Evolutionary conservation across 1,140 invertebrate genomes (phyloP), one percentile per base, ranked within the genome.

Genomic region (Ooceraea biroi): DNA sequence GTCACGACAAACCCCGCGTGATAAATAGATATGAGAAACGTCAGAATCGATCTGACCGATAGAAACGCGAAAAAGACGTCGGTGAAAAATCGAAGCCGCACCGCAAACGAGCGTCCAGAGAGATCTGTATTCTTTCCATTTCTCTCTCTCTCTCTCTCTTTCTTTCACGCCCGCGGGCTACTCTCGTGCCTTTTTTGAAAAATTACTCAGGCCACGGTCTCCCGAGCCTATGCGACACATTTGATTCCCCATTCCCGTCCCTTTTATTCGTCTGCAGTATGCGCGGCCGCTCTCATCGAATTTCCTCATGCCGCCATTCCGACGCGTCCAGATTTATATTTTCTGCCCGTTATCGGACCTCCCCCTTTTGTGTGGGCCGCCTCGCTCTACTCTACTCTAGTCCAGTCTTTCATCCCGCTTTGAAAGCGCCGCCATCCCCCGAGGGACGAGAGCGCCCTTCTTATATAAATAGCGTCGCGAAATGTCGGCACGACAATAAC

Each of bases 281-380:
- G 44, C 71, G 48, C 7, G 44, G 46, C n/a, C 48, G 52, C 58
- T 80, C 85, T 80, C 85, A 52, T 88, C 83, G 87, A 88, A 85
- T 88, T 88, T 85, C 36, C 36, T 7, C 78, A 76, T 74, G 72
- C 41, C 77, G 69, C 76, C 69, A 88, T 85, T 41, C 44, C 83
- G 60, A 66, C 77, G 55, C 72, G 30, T 63, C 66, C 66, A 88
- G 83, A 88, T 87, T 88, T 88, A 88, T 88, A 87, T 87, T 88
- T 88, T 88, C 83, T 69, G 55, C 25, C 85, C 82, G 85, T 87
- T 88, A 88, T 88, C 87, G 85, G 69, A 30, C 44, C 58, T 69
- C 50, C 36, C 74, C 61, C 74, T 84, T 85, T 87, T 87, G 69
- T 88, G 76, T 66, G 63, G 76, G 71, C 55, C 3, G 22, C 46